Percentiles rank a stretch among this genome's conserved stretches.
phyloP scores from a whole-genome alignment of 2,113 vertebrate genomes.

The Cyanoliseus patagonus region DNA sequence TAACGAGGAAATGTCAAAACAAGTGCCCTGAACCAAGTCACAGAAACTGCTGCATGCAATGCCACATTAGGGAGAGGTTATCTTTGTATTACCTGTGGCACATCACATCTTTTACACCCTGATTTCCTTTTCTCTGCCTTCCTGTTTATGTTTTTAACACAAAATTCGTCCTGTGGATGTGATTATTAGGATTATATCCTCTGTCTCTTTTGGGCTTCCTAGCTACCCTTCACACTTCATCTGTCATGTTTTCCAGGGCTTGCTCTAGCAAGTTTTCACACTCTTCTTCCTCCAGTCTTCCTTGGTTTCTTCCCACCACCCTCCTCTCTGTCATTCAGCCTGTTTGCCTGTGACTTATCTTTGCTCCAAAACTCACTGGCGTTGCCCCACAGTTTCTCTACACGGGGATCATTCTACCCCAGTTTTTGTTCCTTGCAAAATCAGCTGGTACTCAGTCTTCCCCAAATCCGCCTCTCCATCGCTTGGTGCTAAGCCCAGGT shows the following conservation, averaged over 20 bases:
- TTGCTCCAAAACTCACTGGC: not conserved
- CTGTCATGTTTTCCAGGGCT: not conserved
- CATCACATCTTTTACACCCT: not conserved
- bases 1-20: not conserved
- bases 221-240: no score
- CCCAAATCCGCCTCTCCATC: fast-evolving
- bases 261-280: not conserved
- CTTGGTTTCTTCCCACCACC: not conserved
- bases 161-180: not conserved
- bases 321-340: not conserved
- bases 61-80: not conserved
- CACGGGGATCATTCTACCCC: not conserved
- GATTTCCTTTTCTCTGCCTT: not conserved
- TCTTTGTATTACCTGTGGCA: not conserved
- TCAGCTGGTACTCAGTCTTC: fast-evolving
- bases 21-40: not conserved
- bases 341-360: not conserved
- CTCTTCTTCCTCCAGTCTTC: not conserved
- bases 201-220: not conserved
- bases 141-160: fast-evolving
- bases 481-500: not conserved
- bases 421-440: not conserved
- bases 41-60: not conserved
- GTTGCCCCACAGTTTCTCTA: no score
- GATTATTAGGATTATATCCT: not conserved